Percentiles rank a stretch among this genome's conserved stretches.
These are phyloP conservation scores for Biston betularia DNA, from an alignment of 2,888 invertebrate genomes.

Conservation along the genomic window DNA sequence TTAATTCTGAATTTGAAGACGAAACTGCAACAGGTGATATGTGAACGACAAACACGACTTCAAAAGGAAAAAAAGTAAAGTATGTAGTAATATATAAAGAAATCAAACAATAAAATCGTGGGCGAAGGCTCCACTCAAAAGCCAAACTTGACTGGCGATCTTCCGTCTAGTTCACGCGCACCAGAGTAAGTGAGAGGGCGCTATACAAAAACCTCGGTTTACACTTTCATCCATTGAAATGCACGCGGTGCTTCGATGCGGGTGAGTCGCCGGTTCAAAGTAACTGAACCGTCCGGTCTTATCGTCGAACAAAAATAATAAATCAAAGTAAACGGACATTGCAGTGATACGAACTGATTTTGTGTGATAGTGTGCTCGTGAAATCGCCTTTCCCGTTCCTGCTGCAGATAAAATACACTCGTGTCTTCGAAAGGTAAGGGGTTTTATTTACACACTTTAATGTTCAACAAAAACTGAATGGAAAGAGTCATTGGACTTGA, in stretches of 20 bases:
- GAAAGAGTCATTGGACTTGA: constrained; percentile 19
- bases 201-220: constrained; percentile 84
- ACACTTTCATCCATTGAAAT: constrained; percentile 85
- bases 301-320: constrained; percentile 71
- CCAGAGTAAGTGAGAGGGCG: constrained; percentile 70
- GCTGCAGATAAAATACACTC: constrained; percentile 20
- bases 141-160: constrained; percentile 66
- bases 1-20: too few species aligned
- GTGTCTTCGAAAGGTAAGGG: constrained; percentile 36
- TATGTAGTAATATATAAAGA: constrained; percentile 10
- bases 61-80: neutral
- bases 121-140: constrained; percentile 76
- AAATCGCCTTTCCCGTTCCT: constrained; percentile 24
- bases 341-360: constrained; percentile 61
- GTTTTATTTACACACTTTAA: constrained; percentile 30
- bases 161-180: constrained; percentile 64
- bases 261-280: constrained; percentile 76
- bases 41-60: neutral
- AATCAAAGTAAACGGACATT: constrained; percentile 59
- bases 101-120: constrained; percentile 77
- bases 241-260: constrained; percentile 80
- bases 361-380: constrained; percentile 61
- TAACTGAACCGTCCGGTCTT: constrained; percentile 71
- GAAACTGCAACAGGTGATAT: too few species aligned
- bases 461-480: constrained; percentile 26